Evolutionary conservation across 2,888 invertebrate species (phyloP), one percentile per base, ranked within the genome.

Genomic region (Caenorhabditis zanzibari): DNA sequence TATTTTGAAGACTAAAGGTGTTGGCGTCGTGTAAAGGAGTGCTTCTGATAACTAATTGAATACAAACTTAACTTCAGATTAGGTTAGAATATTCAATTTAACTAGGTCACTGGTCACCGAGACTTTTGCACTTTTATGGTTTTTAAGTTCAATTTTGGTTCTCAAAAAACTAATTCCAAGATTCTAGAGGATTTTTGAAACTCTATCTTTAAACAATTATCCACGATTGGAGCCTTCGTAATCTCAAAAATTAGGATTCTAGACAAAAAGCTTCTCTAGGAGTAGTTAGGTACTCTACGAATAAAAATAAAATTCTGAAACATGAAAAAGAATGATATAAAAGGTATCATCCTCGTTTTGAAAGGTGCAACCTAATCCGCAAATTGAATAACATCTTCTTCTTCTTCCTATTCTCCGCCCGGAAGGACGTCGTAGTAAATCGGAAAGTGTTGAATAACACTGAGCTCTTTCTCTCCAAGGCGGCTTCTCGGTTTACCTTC

Each of bases 361-460:
- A 47, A n/a, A 59, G 47, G 52, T 76, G 59, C 59, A 76, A 68
- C 76, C 47, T 76, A 76, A 82, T 82, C 73, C 82, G 66, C 59
- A 73, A 82, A 73, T 82, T 72, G 72, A 82, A 82, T 71, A 64
- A 58, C 59, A 54, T 56, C 44, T 58, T 75, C 44, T 63, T 75
- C 64, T 56, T 71, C 44, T 47, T 72, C 73, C 14, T n/a, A n/a
- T 44, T 44, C 41, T 16, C 26, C 16, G 19, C n/a, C n/a, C 58
- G 41, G 58, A 58, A 56, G 44, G 71, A 38, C 24, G 44, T 52
- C 74, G 63, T 35, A 64, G 64, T 38, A 54, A 64, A 64, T 41
- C 41, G 56, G 74, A 68, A 75, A 76, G 76, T 76, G 76, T 76
- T 68, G 76, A 76, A 76, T 68, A 74, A 64, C 63, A 73, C 47